Evolutionary conservation across 2,113 vertebrate genomes (phyloP), one percentile per base, ranked within the genome.

Genomic region (Vulpes vulpes): DNA sequence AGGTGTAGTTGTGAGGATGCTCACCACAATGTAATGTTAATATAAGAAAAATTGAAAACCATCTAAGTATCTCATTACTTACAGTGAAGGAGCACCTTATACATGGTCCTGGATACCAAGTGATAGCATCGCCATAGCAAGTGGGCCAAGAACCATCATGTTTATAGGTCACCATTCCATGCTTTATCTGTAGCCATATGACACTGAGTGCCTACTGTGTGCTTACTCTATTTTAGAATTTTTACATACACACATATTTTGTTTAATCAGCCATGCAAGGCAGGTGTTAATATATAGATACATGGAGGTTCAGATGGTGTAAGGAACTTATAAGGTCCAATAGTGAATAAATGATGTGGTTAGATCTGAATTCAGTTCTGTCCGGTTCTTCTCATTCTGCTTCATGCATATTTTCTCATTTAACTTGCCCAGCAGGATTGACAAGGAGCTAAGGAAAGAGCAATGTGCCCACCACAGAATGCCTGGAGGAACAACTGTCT

Each of bases 61-160:
- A 51, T 80, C 65, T 32, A 74, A 95, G 49, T 86, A 88, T 32
- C 79, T 92, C 84, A 89, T 38, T 94, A 30, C n/a, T 89, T 92
- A 79, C 67, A 59, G 9, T 51, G 11, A 64, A 55, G 17, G 38
- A 94, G 6, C 22, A 1, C 19, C 35, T 94, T 88, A 78, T n/a
- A 76, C 16, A 19, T 53, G 49, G 74, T 35, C 62, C 11, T 92
- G 69, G 43, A 76, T 51, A 83, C 27, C 55, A 79, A 94, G 62
- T 80, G 11, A 83, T 23, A 82, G 53, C 43, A 80, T 59, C 32
- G 23, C n/a, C 79, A 65, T 55, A 92, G 35, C 55, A 38, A 38
- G 10, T 32, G 11, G 88, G 32, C 22, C 67, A 94, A 74, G 38
- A 94, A 62, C 57, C 35, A 71, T 32, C 43, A 60, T 69, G 23